Evolutionary conservation across 2,113 vertebrate species (phyloP).

Genomic region (Stigmatopora argus): DNA sequence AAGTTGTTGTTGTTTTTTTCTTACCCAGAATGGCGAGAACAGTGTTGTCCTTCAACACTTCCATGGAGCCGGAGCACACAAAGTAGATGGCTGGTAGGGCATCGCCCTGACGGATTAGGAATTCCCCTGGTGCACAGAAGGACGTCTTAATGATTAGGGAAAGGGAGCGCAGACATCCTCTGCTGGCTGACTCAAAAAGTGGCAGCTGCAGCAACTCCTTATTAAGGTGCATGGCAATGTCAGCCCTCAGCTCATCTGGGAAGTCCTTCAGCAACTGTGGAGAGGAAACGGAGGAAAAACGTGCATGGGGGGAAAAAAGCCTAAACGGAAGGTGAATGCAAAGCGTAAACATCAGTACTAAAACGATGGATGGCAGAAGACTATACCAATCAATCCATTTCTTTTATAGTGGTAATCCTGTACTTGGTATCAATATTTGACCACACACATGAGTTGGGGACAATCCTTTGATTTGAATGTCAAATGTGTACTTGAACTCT

Average conservation of each 20-base stretch:
- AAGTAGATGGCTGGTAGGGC: conserved; percentile 76
- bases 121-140: conserved; percentile 72
- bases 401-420: neutral
- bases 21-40: conserved; percentile 72
- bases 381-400: neutral
- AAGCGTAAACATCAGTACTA: neutral
- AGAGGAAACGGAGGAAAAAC: neutral
- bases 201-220: conserved; percentile 72
- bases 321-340: neutral
- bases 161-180: conserved; percentile 72
- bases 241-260: conserved; percentile 71
- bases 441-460: neutral
- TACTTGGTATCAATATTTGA: neutral
- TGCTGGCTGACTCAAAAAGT: conserved; percentile 72
- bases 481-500: neutral
- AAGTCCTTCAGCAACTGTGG: conserved; percentile 73
- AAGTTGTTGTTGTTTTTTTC: neutral
- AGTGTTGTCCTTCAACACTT: conserved; percentile 72
- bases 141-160: conserved; percentile 75
- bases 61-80: conserved; percentile 74
- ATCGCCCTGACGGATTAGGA: conserved; percentile 73
- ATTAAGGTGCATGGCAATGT: conserved; percentile 75
- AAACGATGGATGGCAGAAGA: no score
- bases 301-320: neutral
- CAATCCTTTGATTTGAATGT: neutral